A percentile compares a stretch with the other conserved stretches of the same genome.
phyloP scores from a whole-genome alignment of 2,797 vertebrate genomes.

The Propithecus deckenii region DNA sequence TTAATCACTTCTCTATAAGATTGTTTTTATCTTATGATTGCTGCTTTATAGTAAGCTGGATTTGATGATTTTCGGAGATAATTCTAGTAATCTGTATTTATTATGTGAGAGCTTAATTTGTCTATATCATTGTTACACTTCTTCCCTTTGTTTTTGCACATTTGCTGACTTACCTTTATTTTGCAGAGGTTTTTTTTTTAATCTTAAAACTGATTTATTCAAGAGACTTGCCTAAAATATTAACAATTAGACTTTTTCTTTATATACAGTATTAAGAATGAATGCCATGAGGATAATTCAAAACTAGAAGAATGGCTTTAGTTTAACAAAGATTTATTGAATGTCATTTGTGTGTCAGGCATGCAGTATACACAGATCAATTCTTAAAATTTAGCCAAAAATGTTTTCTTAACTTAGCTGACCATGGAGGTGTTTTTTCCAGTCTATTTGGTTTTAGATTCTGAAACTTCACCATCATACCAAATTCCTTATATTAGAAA shows the following conservation, averaged over 20 bases:
- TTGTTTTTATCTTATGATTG: neutral
- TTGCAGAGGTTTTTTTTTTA: neutral
- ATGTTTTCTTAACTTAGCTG: neutral
- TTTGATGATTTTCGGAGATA: neutral
- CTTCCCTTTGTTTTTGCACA: neutral
- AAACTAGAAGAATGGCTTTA: slow-evolving; percentile 36
- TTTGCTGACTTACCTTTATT: slow-evolving; percentile 19
- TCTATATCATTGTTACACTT: neutral
- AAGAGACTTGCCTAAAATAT: slow-evolving; percentile 29
- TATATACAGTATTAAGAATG: neutral
- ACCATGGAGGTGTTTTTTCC: neutral
- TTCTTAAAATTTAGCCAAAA: neutral
- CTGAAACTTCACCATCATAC: neutral
- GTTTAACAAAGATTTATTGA: neutral
- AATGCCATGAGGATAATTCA: slow-evolving; percentile 8
- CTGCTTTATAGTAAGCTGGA: neutral
- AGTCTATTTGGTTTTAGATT: neutral
- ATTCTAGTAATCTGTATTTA: neutral
- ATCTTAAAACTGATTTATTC: neutral
- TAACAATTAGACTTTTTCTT: slow-evolving; percentile 13
- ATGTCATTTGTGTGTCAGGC: neutral
- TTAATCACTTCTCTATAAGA: neutral
- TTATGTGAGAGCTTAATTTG: neutral
- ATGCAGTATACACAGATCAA: neutral
- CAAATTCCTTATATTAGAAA: slow-evolving; percentile 23